Conservation (phyloP, 2,113 vertebrate genomes). For the Opisthocomus hoazin region DNA sequence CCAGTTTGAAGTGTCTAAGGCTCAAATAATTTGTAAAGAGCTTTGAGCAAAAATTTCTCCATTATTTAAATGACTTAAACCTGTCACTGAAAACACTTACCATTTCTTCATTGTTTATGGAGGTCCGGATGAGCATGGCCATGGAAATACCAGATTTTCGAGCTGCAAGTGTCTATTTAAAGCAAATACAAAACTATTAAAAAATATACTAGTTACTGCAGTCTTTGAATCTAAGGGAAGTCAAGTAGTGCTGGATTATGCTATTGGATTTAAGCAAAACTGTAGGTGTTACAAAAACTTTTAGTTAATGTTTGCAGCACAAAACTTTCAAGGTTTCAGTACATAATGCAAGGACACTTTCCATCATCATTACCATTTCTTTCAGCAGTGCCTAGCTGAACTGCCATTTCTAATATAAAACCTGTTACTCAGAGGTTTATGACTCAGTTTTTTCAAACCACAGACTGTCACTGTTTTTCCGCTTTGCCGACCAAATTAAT, state of each 20-base stretch:
- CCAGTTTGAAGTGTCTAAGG: not conserved
- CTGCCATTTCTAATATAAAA: not conserved
- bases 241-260: not conserved
- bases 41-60: not conserved
- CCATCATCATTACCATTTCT: not conserved
- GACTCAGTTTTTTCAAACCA: not conserved
- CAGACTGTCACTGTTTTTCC: conserved; percentile 9
- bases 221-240: not conserved
- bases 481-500: conserved; percentile 23
- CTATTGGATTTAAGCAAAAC: not conserved
- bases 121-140: conserved; percentile 91
- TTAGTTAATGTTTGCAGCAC: not conserved
- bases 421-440: conserved; percentile 2
- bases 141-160: conserved; percentile 97
- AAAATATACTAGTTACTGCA: not conserved
- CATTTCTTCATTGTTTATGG: conserved; percentile 93
- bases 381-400: not conserved
- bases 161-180: conserved; percentile 88
- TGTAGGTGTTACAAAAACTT: not conserved
- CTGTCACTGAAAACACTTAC: conserved; percentile 71
- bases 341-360: not conserved
- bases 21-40: not conserved
- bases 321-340: not conserved
- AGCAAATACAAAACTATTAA: not conserved
- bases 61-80: not conserved